phyloP scores from a whole-genome alignment of 1,140 invertebrate species.

The Drosophila mojavensis region DNA sequence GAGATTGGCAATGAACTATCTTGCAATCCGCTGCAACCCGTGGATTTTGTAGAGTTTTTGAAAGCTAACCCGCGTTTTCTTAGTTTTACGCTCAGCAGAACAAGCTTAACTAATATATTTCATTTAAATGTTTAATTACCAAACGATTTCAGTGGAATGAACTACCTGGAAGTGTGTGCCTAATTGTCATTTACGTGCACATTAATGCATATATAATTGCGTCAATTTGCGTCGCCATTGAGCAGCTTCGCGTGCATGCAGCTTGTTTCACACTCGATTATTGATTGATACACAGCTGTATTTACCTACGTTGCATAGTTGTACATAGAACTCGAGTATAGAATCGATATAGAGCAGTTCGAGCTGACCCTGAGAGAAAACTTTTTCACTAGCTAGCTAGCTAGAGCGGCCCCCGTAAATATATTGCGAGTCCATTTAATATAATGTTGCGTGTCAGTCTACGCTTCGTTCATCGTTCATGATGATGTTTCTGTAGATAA shows the following conservation, averaged over 20 bases:
- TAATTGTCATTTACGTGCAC: slow-evolving; percentile 85
- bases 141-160: slow-evolving; percentile 32
- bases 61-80: not conserved
- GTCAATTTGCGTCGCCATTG: slow-evolving; percentile 27
- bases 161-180: slow-evolving; percentile 86
- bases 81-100: too few relatives aligned
- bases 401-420: slow-evolving; percentile 15
- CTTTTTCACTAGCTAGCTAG: slow-evolving; percentile 32
- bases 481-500: slow-evolving; percentile 15
- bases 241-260: slow-evolving; percentile 28
- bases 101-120: not conserved
- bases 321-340: slow-evolving; percentile 26
- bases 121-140: slow-evolving; percentile 13
- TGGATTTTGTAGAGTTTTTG: not conserved
- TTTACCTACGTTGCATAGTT: slow-evolving; percentile 28
- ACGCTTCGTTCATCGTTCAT: slow-evolving; percentile 13
- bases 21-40: not conserved
- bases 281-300: slow-evolving; percentile 52
- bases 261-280: slow-evolving; percentile 51
- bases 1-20: not conserved
- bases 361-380: slow-evolving; percentile 62
- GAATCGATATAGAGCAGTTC: slow-evolving; percentile 67
- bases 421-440: slow-evolving; percentile 25
- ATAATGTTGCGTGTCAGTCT: slow-evolving; percentile 31
- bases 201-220: slow-evolving; percentile 40